Conservation (phyloP, 2,113 vertebrate species). For the Muntiacus muntjak region DNA sequence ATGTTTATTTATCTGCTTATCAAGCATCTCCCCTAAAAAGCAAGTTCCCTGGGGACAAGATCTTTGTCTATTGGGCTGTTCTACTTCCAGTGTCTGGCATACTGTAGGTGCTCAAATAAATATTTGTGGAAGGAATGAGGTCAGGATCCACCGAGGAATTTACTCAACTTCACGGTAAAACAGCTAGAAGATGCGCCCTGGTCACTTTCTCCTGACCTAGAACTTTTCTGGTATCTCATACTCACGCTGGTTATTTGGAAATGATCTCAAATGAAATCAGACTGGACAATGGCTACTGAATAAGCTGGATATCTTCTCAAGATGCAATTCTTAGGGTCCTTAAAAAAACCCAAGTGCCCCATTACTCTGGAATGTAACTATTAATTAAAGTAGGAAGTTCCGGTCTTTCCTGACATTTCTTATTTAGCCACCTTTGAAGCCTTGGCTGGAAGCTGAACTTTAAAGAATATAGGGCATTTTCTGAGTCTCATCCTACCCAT, state of each 20-base stretch:
- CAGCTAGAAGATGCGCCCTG: not conserved
- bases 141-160: not conserved
- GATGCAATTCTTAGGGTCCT: not conserved
- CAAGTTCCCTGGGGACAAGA: not conserved
- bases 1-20: not conserved
- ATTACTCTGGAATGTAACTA: not conserved
- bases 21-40: not conserved
- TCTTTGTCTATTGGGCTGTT: not conserved
- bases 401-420: not conserved
- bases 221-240: not conserved
- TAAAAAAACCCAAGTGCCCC: not conserved
- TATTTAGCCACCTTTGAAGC: not conserved
- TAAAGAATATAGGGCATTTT: not conserved
- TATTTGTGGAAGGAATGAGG: not conserved
- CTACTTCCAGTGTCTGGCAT: not conserved
- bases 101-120: not conserved
- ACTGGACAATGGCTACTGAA: not conserved
- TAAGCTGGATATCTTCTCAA: not conserved
- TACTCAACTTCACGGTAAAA: not conserved
- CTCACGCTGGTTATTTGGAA: not conserved
- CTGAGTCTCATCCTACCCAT: not conserved
- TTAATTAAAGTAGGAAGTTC: not conserved
- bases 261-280: not conserved
- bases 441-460: not conserved
- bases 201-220: not conserved